Conservation (phyloP, 1,140 invertebrate species). For the Drosophila saltans region DNA sequence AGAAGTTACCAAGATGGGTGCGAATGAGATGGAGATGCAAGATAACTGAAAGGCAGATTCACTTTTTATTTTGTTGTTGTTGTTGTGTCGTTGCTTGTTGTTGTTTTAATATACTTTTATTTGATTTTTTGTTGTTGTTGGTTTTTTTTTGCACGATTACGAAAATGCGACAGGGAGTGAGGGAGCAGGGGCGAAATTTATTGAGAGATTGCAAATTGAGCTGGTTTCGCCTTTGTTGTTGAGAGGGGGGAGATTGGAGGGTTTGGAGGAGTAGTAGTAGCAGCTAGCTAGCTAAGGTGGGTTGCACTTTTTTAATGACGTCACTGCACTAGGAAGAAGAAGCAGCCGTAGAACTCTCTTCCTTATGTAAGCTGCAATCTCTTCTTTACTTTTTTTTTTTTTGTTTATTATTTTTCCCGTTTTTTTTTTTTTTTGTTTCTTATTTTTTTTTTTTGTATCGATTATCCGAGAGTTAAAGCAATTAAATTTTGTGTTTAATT, state of each 20-base stretch:
- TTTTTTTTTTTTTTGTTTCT: constrained; percentile 14
- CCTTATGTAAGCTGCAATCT: constrained; percentile 25
- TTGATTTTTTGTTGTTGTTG: constrained; percentile 5
- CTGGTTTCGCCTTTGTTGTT: constrained; percentile 36
- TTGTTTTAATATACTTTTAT: constrained; percentile 21
- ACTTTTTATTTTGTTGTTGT: constrained; percentile 58
- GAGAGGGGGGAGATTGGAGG: not conserved
- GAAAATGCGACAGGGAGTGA: constrained; percentile 50
- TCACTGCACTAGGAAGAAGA: constrained; percentile 54
- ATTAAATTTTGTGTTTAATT: constrained; percentile 15
- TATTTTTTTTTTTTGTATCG: constrained; percentile 13
- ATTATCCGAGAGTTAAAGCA: not conserved
- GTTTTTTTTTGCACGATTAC: constrained; percentile 65
- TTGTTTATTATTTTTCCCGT: constrained; percentile 22
- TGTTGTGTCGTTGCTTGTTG: constrained; percentile 16
- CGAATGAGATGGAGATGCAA: constrained; percentile 57
- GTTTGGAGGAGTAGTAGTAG: constrained; percentile 15
- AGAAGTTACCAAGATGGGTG: constrained; percentile 47
- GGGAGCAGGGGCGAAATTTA: not conserved
- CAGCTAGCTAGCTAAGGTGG: constrained; percentile 33
- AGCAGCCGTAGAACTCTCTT: constrained; percentile 34
- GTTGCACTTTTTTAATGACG: constrained; percentile 16
- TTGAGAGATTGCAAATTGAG: constrained; percentile 61
- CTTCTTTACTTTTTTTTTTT: constrained; percentile 15
- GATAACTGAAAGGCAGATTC: constrained; percentile 68